phyloP scores from a whole-genome alignment of 2,113 vertebrate species.

The Odontesthes bonariensis region DNA sequence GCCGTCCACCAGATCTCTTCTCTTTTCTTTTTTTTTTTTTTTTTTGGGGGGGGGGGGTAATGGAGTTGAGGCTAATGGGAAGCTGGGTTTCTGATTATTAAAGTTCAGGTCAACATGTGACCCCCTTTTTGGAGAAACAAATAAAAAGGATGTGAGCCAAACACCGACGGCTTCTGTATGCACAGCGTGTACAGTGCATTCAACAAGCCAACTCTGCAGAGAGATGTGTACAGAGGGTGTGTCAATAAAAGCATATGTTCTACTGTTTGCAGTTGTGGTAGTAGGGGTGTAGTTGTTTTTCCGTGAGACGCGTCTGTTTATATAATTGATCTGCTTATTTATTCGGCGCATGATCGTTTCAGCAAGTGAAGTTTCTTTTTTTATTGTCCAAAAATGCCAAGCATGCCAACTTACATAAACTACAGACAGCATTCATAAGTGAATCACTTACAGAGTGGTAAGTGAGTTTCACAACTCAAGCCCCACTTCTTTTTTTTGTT shows the following conservation, averaged over 20 bases:
- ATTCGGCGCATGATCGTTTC: constrained; percentile 4
- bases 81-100: background rate
- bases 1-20: background rate
- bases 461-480: constrained; percentile 21
- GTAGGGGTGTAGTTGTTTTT: constrained; percentile 14
- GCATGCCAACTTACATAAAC: background rate
- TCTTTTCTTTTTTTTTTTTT: background rate
- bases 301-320: constrained; percentile 11
- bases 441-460: constrained; percentile 26
- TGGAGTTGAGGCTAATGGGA: background rate
- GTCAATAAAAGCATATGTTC: constrained; percentile 16
- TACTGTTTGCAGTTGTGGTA: background rate
- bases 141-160: constrained; percentile 29
- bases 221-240: constrained; percentile 49
- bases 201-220: background rate
- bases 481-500: constrained; percentile 20
- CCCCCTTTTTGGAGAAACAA: background rate
- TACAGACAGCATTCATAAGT: background rate
- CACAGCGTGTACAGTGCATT: background rate
- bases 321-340: constrained; percentile 9
- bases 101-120: constrained; percentile 8
- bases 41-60: background rate
- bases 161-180: background rate
- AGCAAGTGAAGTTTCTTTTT: background rate
- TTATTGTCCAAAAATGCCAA: background rate